phyloP scores from a whole-genome alignment of 2,797 vertebrate species.

The Micrastur ruficollis region DNA sequence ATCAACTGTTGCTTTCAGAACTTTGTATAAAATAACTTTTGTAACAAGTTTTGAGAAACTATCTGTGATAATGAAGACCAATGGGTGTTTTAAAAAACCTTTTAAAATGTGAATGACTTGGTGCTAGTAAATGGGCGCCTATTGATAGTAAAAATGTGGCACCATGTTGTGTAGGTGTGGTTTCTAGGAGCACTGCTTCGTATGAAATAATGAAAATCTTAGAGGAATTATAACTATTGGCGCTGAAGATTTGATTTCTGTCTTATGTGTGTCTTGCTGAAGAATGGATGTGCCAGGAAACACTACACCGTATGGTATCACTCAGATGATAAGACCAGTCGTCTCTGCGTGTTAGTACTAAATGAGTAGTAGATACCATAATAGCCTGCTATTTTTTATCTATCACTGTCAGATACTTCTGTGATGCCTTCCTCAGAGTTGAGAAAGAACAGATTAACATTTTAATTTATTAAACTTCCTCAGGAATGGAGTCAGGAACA shows the following conservation, averaged over 20 bases:
- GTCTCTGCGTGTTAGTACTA: not conserved
- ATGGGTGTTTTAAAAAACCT: not conserved
- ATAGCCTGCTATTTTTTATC: constrained; percentile 19
- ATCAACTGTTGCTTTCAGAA: not conserved
- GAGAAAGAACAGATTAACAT: constrained; percentile 67
- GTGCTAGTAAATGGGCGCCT: not conserved
- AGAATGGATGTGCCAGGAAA: constrained; percentile 24
- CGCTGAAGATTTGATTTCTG: not conserved
- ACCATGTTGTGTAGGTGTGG: fast-evolving
- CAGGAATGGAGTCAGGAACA: constrained; percentile 9
- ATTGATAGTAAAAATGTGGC: fast-evolving
- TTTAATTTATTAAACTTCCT: constrained; percentile 65
- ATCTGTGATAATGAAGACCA: not conserved
- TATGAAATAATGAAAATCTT: not conserved
- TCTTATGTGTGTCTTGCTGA: not conserved
- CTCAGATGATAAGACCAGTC: not conserved
- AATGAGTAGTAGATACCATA: not conserved
- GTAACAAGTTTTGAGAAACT: not conserved
- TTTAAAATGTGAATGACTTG: fast-evolving
- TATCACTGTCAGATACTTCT: constrained; percentile 27
- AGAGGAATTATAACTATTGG: not conserved
- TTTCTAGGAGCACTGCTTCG: not conserved
- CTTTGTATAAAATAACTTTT: not conserved
- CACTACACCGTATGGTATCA: not conserved
- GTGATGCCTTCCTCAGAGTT: constrained; percentile 32